Base-by-base conservation (phyloP, 1,140 invertebrate species). In the Gryllus bimaculatus region DNA sequence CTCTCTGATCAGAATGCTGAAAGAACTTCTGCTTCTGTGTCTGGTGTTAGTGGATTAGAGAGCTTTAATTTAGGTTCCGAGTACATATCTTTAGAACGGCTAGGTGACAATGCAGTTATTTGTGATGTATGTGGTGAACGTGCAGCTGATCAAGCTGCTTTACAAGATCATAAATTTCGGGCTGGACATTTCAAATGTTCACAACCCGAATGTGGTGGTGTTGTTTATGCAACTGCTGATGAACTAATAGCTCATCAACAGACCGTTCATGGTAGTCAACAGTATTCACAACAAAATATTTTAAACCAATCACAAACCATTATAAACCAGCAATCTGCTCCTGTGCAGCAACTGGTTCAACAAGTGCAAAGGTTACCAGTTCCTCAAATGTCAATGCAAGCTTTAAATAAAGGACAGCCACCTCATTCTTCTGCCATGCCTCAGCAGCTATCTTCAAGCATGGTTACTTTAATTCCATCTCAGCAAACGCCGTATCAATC, bases 321-420 rank as follows among this genome's bases (percentile, higher is more conserved):
- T 81, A 84, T 86, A 20, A 86, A 87, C 18, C 86, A 87, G 79
- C 79, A 87, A 66, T 85, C 87, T n/a, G 86, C 85, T n/a, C 86
- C 86, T 0, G 86, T 88, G 7, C 87, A 88, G 78, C 87, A 88
- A 79, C 80, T 88, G n/a, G 87, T 85, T 5, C 87, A 88, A 79
- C 87, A 88, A 81, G 87, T 87, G 8, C 87, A 88, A 79, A 84
- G 87, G 75, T 85, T 87, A 85, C 86, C 86, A 47, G 81, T 87
- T 80, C 86, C 86, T 20, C 85, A 87, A 80, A 83, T 85, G 81
- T 8, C 81, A 85, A 81, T 80, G 8, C 82, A 79, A 39, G 81
- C 79, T 26, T 82, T 82, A n/a, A 82, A 83, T 80, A 82, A 83
- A 39, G 82, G 81, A 47, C 79, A 81, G 47, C 81, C 82, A 49